Conservation (phyloP, 2,888 invertebrate genomes). For the Cantharis flavilabris region DNA sequence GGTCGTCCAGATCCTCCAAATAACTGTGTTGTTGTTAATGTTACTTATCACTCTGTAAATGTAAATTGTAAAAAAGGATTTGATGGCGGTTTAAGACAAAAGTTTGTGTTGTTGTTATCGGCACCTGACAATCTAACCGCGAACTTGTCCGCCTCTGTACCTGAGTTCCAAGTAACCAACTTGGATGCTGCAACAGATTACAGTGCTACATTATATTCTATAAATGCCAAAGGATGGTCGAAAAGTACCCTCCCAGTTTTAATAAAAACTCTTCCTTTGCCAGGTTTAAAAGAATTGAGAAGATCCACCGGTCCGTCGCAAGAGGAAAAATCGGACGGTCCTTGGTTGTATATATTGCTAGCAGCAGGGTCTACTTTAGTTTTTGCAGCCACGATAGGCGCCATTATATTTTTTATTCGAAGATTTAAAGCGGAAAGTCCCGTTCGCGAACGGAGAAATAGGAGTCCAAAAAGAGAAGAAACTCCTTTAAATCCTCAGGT, state of each 20-base stretch:
- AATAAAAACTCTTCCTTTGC: slow-evolving; percentile 57
- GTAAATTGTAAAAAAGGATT: slow-evolving; percentile 60
- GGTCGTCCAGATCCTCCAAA: slow-evolving; percentile 61
- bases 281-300: slow-evolving; percentile 56
- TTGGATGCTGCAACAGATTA: slow-evolving; percentile 59
- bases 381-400: slow-evolving; percentile 52
- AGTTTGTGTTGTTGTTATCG: slow-evolving; percentile 53
- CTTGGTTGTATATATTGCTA: slow-evolving; percentile 52
- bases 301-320: slow-evolving; percentile 50
- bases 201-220: slow-evolving; percentile 62
- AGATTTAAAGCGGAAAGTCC: slow-evolving; percentile 53
- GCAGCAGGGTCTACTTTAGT: slow-evolving; percentile 54
- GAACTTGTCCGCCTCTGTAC: slow-evolving; percentile 51
- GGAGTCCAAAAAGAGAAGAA: slow-evolving; percentile 48
- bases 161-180: slow-evolving; percentile 58
- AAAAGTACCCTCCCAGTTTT: slow-evolving; percentile 52
- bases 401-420: slow-evolving; percentile 50
- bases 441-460: slow-evolving; percentile 46
- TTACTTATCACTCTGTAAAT: slow-evolving; percentile 58
- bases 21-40: slow-evolving; percentile 57
- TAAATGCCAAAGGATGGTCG: slow-evolving; percentile 67
- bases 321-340: slow-evolving; percentile 41
- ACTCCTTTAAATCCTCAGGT: slow-evolving; percentile 49
- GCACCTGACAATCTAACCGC: slow-evolving; percentile 47
- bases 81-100: slow-evolving; percentile 60